Conservation (phyloP, 2,888 invertebrate genomes). For the Hirudinaria manillensis region DNA sequence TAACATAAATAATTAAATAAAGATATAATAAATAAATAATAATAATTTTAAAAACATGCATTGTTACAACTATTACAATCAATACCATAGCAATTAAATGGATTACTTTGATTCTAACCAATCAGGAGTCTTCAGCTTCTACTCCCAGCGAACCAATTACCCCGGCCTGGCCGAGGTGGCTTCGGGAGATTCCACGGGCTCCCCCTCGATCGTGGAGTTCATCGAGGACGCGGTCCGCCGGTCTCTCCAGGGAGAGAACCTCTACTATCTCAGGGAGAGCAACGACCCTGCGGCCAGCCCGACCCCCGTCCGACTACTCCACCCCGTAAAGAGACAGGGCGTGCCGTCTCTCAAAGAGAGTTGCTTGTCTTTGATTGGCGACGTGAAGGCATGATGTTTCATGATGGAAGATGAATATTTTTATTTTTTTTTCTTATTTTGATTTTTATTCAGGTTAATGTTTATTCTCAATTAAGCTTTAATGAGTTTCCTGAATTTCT, state of each 20-base stretch:
- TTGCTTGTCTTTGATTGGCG: constrained; percentile 7
- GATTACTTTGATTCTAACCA: too few species aligned
- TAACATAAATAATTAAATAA: too few species aligned
- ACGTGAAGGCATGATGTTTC: neutral
- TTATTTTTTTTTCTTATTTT: too few species aligned
- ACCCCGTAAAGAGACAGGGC: constrained; percentile 67
- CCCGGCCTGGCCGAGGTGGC: neutral
- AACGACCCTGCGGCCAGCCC: constrained; percentile 53
- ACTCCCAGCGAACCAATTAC: constrained; percentile 47
- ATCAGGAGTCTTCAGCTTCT: constrained; percentile 70
- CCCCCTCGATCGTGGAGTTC: constrained; percentile 63
- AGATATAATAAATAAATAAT: too few species aligned
- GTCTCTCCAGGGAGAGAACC: constrained; percentile 65
- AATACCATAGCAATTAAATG: too few species aligned
- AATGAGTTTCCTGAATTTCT: too few species aligned
- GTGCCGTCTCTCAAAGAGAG: constrained; percentile 5
- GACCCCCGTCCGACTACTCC: constrained; percentile 67
- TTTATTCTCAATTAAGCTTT: too few species aligned
- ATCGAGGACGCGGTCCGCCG: constrained; percentile 68
- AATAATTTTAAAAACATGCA: too few species aligned
- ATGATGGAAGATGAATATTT: too few species aligned
- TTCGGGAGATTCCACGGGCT: constrained; percentile 47
- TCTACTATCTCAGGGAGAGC: constrained; percentile 68
- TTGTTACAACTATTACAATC: too few species aligned
- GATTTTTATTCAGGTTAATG: too few species aligned